Evolutionary conservation across 2,797 vertebrate genomes (phyloP), one percentile per base, ranked within the genome.

Genomic region (Pelodytes ibericus): DNA sequence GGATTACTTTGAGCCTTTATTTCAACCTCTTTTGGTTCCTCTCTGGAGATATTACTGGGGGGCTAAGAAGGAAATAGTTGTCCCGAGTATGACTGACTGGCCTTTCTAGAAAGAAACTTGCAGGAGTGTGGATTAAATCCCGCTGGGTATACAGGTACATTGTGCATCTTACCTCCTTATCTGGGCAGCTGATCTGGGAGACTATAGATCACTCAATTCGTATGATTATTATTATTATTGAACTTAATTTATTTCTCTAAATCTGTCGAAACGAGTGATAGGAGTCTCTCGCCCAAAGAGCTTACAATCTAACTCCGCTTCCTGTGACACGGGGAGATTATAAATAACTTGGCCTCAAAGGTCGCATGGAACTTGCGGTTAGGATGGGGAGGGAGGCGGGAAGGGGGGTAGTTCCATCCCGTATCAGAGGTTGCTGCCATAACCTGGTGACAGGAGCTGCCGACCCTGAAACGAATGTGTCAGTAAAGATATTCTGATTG

Each of bases 401-500:
- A 36, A 36, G 13, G 13, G 70, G 70, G 57, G 44, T 24, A 49
- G 49, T 47, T 79, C 67, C 65, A n/a, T 41, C 63, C 56, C 71
- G 63, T 68, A 68, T 63, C 63, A 72, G 76, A 68, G 76, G 71
- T 68, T 63, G 71, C 63, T 79, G 76, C 76, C 76, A 79, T 73
- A 73, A 68, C 41, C 66, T 26, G 70, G 76, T 78, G 75, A 78
- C 69, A 66, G 62, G 63, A 78, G 75, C 75, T 49, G 62, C 53
- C 22, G 56, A 70, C 53, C 76, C 76, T n/a, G 33, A 79, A 79
- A 73, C 73, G 76, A 79, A 79, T 79, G 76, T 79, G 70, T 72
- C 76, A 72, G 76, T 72, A 79, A 79, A 79, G 76, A 72, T 79
- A 79, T 79, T 79, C 71, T 79, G 76, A 73, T 79, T 79, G 76